Conservation (phyloP, 2,888 invertebrate genomes). For the Oxystoma pomonae region DNA sequence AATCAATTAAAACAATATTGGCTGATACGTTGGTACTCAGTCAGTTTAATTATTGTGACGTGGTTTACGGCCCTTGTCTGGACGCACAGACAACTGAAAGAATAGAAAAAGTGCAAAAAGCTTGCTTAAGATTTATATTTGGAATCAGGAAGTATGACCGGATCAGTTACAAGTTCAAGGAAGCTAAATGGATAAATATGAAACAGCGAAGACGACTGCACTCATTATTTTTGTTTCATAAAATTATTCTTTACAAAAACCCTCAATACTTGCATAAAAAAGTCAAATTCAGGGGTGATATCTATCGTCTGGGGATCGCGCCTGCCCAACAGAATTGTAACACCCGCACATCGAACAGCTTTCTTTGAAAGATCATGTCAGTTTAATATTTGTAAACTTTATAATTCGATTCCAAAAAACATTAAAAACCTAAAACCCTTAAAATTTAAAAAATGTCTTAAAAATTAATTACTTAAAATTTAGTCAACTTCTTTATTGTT, state of each 20-base stretch:
- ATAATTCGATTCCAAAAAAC: not conserved
- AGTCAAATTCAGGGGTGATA: not conserved
- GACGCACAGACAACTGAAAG: not conserved
- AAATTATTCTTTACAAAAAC: not conserved
- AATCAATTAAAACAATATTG: not conserved
- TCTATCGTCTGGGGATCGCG: not conserved
- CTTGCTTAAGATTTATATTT: not conserved
- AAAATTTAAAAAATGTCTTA: not conserved
- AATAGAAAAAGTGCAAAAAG: not conserved
- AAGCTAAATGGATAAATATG: not conserved
- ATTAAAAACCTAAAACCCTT: not conserved
- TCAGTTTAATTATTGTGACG: slow-evolving; percentile 1
- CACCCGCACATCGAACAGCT: not conserved
- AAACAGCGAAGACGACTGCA: not conserved
- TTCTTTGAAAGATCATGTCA: not conserved
- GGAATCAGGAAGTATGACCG: not conserved
- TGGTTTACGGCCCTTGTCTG: slow-evolving; percentile 1
- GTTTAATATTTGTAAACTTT: not conserved
- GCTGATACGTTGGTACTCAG: not conserved
- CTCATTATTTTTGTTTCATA: not conserved
- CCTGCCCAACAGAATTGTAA: not conserved
- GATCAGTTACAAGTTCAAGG: not conserved
- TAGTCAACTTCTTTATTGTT: too few species aligned
- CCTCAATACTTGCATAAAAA: not conserved
- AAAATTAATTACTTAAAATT: not conserved